Base-by-base conservation (phyloP, 2,888 invertebrate species). In the Ferdinandea cuprea region DNA sequence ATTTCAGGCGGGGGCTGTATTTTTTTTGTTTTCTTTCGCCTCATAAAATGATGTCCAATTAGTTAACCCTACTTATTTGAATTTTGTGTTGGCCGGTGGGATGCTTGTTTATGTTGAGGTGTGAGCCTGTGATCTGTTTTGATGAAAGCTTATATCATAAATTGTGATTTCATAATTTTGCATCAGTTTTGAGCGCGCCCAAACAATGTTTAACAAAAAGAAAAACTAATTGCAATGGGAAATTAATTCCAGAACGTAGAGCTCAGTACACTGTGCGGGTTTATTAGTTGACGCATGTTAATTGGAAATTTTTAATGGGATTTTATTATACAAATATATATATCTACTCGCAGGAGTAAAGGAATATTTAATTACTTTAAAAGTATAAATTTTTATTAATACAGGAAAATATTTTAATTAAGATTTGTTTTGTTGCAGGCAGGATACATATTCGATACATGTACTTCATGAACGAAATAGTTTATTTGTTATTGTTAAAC, bases 221-320 rank as follows among this genome's bases (percentile, higher is more conserved):
- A 13, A 56, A 35, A 50, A 48, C 28, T 13, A 59, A 9, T 56
- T 63, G 63, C 28, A 61, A 69, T 76, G 63, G 50, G 15, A 58
- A 63, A 69, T 69, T 65, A 65, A 68, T 80, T 61, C 54, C 13
- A 28, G 11, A 32, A 59, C 13, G 9, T 32, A 17, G 15, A 30
- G 40, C 25, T 3, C 13, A 25, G 3, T 37, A 3, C 15, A 32
- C 2, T 37, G 3, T 48, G 54, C 28, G 32, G 40, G 63, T 72
- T 78, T 78, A 78, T 83, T 83, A 78, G 78, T 61, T 63, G 48
- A 42, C 71, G 61, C 50, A 35, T 21, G 72, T 58, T 83, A 78
- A 83, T 83, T 83, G 83, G 72, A 78, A 73, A 52, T 68, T 78
- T 76, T 72, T 78, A 83, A 78, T 78, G 83, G 73, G 72, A 73